Evolutionary conservation across 2,888 invertebrate genomes (phyloP), one percentile per base, ranked within the genome.

Genomic region (Siphlonurus alternatus): DNA sequence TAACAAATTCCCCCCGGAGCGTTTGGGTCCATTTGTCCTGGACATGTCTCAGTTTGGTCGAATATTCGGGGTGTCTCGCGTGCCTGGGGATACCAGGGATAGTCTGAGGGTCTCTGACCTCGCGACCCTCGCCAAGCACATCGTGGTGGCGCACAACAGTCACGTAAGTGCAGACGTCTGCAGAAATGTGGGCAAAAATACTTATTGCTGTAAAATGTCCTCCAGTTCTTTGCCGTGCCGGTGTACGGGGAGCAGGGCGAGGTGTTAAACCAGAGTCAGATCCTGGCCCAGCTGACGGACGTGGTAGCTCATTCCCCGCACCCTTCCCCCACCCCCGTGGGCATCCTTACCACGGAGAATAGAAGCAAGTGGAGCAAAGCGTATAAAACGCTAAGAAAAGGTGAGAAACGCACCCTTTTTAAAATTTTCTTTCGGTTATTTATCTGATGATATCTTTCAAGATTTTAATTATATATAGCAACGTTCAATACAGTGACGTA

Each of bases 11-110:
- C 84, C 85, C 0, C 73, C 80, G 15, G 89, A 93, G 72, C 87
- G 82, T 78, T 85, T 89, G 81, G 88, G 91, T 0, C 86, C 88
- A 70, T 81, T 80, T 67, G 86, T 87, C 2, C 76, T 97, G 67
- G 96, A 96, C 74, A 97, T 96, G 91, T 83, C 84, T 59, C 96
- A 96, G 73, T 96, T 95, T 74, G 84, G 85, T 68, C 87, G 88
- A 76, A 85, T 97, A 66, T 88, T 91, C 74, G 93, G 93, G n/a
- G 93, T 93, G 0, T 90, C 89, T 75, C 83, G 94, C 62, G 82
- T 89, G 69, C 94, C 94, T 0, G 80, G 81, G 23, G 73, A 77
- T 18, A 80, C 80, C 64, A 74, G 80, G 62, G 94, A 93, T 73
- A 74, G 75, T 53, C 74, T 90, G 62, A 80, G 82, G 59, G 88